Percentiles rank a stretch among this genome's conserved stretches.
Conservation (phyloP, 2,113 vertebrate species). For the Colinus virginianus region DNA sequence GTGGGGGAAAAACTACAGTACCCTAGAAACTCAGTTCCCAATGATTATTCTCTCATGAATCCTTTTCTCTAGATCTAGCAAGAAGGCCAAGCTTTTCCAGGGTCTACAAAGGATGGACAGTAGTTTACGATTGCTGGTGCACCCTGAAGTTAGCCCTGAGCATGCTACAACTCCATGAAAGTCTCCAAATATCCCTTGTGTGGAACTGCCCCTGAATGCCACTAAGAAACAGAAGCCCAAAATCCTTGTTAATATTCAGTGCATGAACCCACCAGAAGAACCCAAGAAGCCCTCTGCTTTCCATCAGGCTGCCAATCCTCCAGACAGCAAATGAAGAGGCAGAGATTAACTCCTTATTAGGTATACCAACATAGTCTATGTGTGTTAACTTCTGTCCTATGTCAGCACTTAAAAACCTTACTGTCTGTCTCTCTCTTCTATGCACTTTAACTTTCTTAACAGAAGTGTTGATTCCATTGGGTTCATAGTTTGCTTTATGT, state of each 20-base stretch:
- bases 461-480: neutral
- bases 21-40: neutral
- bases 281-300: neutral
- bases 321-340: neutral
- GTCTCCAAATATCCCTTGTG: neutral
- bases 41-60: neutral
- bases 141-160: neutral
- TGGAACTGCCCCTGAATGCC: neutral
- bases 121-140: neutral
- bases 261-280: neutral
- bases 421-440: neutral
- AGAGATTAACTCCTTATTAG: neutral
- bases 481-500: neutral
- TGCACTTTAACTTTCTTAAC: neutral
- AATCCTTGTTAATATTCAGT: neutral
- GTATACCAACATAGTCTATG: neutral
- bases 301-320: neutral
- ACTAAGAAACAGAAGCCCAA: neutral
- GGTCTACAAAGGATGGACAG: neutral
- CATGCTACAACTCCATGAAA: neutral
- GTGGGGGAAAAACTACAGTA: neutral
- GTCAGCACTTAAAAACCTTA: neutral
- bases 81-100: neutral
- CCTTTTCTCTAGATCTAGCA: neutral
- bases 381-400: neutral